Base-by-base conservation (phyloP, 92 coral and sea anemone genomes). In the Metridium senile region DNA sequence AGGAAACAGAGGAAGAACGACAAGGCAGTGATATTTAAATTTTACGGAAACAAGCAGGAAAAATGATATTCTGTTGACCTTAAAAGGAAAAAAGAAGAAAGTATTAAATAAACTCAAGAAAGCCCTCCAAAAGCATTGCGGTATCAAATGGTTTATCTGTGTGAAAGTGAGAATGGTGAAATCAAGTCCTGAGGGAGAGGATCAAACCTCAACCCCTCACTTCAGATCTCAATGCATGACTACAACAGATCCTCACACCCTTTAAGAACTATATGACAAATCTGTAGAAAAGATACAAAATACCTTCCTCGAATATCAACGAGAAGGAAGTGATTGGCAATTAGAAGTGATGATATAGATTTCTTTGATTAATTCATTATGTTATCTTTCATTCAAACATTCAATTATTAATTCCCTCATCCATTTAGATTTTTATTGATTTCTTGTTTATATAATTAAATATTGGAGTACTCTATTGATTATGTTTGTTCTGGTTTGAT, bases 111-210 rank as follows among this genome's bases (percentile, higher is more conserved):
- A 39, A 51, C 26, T 80, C 0, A 28, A 62, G 23, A 16, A 63
- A 32, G 9, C 9, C 9, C 61, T 54, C 33, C 1, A 63, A 32
- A 63, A 32, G 26, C 69, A 32, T 11, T 17, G 69, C 3, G 87
- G 82, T 2, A 6, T 75, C 23, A 75, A 82, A 68, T 82, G 75
- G 76, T 82, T 30, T 56, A 33, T 82, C 26, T 33, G 82, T 34
- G 74, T 57, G 22, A 68, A 82, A 75, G 76, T 66, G 11, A 70
- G 82, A 32, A 68, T 82, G 49, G 82, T 82, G 28, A 82, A 82
- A 57, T 74, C 58, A 7, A 75, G 25, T 34, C 82, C 82, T 2
- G 81, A 74, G 17, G 76, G 83, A 1, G 84, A 82, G 22, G 61
- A 11, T 59, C 20, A 70, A 13, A 21, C 29, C 9, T 58, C 74